Conservation (phyloP, 2,113 vertebrate species). For the Macaca mulatta region DNA sequence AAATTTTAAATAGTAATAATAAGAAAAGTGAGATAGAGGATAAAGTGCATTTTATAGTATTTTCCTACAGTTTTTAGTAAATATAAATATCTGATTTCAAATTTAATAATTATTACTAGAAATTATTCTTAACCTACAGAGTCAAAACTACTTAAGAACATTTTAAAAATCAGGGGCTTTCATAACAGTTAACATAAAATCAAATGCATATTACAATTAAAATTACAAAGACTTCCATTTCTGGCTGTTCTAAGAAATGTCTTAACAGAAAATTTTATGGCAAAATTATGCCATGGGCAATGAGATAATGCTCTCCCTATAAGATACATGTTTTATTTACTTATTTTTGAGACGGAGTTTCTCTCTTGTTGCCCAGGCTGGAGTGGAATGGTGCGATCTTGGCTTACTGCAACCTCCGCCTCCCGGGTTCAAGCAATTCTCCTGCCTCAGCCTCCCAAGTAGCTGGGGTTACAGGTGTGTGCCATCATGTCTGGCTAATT, state of each 20-base stretch:
- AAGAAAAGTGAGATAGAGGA: not conserved
- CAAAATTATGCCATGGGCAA: slow-evolving; percentile 10
- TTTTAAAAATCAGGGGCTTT: slow-evolving; percentile 18
- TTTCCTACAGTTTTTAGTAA: slow-evolving; percentile 21
- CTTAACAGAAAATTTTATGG: slow-evolving; percentile 32
- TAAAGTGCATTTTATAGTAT: slow-evolving; percentile 12
- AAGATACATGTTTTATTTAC: not conserved
- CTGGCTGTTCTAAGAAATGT: not conserved
- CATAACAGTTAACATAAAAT: not conserved
- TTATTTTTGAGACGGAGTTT: too few relatives aligned
- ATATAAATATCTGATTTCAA: not conserved
- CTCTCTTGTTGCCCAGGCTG: too few relatives aligned
- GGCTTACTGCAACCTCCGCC: too few relatives aligned
- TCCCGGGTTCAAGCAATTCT: too few relatives aligned
- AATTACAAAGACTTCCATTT: slow-evolving; percentile 28
- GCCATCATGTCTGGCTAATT: too few relatives aligned
- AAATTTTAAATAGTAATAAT: slow-evolving; percentile 17
- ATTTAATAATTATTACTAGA: slow-evolving; percentile 37
- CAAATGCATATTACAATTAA: not conserved
- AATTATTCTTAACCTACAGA: not conserved
- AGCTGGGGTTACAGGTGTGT: too few relatives aligned
- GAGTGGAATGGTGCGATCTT: too few relatives aligned
- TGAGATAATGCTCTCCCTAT: not conserved
- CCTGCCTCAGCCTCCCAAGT: too few relatives aligned
- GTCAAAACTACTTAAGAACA: slow-evolving; percentile 39